Conservation (phyloP, 2,113 vertebrate genomes). For the Antigone vipio region DNA sequence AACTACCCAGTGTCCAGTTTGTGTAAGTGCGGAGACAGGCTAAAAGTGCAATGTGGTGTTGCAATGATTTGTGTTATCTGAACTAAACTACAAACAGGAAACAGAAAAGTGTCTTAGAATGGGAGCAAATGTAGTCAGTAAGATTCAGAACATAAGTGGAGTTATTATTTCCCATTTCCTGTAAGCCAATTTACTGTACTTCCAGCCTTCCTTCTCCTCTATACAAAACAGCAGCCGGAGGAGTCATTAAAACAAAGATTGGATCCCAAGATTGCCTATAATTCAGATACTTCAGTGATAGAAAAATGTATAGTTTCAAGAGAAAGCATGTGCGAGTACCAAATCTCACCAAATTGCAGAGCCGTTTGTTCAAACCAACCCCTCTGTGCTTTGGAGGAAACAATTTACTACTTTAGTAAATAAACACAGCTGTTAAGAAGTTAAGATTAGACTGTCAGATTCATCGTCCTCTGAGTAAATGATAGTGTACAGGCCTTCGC, state of each 20-base stretch:
- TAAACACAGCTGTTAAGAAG: conserved; percentile 63
- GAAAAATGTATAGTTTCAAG: conserved; percentile 19
- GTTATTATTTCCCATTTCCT: conserved; percentile 22
- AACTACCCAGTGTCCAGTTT: rapidly evolving
- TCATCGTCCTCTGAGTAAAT: neutral
- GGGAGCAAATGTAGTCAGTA: neutral
- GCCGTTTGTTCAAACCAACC: conserved; percentile 29
- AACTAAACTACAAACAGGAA: neutral
- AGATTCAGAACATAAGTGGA: neutral
- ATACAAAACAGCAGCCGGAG: conserved; percentile 5
- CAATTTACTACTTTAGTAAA: conserved; percentile 63
- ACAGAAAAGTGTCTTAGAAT: neutral
- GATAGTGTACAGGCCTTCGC: conserved; percentile 43
- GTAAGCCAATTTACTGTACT: conserved; percentile 7
- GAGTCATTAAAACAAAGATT: conserved; percentile 37
- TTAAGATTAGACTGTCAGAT: conserved; percentile 32
- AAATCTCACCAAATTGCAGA: conserved; percentile 20
- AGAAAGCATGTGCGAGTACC: neutral
- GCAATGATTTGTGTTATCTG: neutral
- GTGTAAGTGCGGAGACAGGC: too few species aligned
- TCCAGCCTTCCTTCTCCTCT: neutral
- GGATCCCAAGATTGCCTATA: conserved; percentile 2
- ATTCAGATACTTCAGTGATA: conserved; percentile 35
- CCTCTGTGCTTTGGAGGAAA: conserved; percentile 50
- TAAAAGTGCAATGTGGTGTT: neutral